Evolutionary conservation across 2,888 invertebrate species (phyloP), one percentile per base, ranked within the genome.

Genomic region (Ophraella communa): DNA sequence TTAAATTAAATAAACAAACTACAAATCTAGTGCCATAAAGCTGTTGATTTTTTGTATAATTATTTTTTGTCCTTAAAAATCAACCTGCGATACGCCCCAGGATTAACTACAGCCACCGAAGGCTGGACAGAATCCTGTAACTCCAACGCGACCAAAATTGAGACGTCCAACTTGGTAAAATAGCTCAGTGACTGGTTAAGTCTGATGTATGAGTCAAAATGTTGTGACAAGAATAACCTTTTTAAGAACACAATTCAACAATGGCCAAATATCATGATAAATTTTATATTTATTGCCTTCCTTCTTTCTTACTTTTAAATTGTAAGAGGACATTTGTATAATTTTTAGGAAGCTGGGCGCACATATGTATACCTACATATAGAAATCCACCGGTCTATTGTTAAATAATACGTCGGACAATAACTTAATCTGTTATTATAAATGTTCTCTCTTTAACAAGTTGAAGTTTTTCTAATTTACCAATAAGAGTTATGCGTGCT

Each of bases 121-220:
- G 42, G 49, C 44, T 27, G 18, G 11, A 24, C 14, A 44, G 44
- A 60, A 60, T 39, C 54, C 44, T 49, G 59, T 68, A 68, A 68
- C 66, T 64, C 64, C 52, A 45, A 66, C 67, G 59, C 33, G 39
- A 33, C 53, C 24, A 67, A 69, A n/a, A 69, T 69, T 69, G 69
- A 67, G 68, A 68, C 62, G 69, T 73, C 70, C 62, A 68, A 69
- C 35, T 53, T 68, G 66, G 66, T 63, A 61, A 70, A 62, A 62
- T 57, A 62, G 54, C 57, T 44, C 61, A 17, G 54, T 21, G 53
- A 60, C 60, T 52, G 55, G 33, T 68, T 75, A 75, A 75, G 74
- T 67, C 74, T 75, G 73, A 74, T 69, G 69, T 73, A 75, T 74
- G 73, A 68, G 71, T 74, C 75, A 75, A 73, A 75, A 75, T 75